These are phyloP conservation scores for Augiades crinisus DNA, from an alignment of 2,888 invertebrate species.

Conservation along the genomic window DNA sequence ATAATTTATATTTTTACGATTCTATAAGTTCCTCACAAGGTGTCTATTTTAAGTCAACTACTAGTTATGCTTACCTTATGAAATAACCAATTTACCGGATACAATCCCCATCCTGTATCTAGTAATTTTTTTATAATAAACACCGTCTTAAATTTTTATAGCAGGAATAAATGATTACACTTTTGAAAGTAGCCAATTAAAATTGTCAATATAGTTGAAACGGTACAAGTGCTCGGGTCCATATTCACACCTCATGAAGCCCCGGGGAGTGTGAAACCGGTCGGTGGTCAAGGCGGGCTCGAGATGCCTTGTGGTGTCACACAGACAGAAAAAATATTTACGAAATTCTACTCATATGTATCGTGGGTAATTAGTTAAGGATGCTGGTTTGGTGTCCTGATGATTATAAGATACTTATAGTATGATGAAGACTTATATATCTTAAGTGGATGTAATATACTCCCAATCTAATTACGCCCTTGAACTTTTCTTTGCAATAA, in stretches of 20 bases:
- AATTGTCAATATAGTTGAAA: constrained; percentile 53
- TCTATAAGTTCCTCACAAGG: too few species aligned
- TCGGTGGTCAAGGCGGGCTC: constrained; percentile 31
- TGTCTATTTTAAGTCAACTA: too few species aligned
- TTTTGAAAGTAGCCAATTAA: constrained; percentile 36
- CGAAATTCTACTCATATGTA: background rate
- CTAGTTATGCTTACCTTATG: too few species aligned
- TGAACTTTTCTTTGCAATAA: too few species aligned
- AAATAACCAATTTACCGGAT: too few species aligned
- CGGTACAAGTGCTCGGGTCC: constrained; percentile 52
- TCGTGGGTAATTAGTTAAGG: background rate
- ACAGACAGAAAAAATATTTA: background rate
- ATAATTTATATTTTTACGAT: too few species aligned
- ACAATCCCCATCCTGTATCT: too few species aligned
- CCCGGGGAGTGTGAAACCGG: constrained; percentile 59
- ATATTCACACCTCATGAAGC: constrained; percentile 69
- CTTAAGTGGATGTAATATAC: background rate
- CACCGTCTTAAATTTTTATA: background rate
- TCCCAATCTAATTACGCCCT: background rate
- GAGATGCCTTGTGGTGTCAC: constrained; percentile 57
- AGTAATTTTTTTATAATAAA: background rate
- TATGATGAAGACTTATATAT: too few species aligned
- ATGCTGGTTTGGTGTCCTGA: background rate
- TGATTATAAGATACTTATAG: too few species aligned
- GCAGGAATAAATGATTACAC: background rate